Percentiles rank a stretch among this genome's conserved stretches.
phyloP scores from a whole-genome alignment of 2,113 vertebrate genomes.

The Corythoichthys intestinalis region DNA sequence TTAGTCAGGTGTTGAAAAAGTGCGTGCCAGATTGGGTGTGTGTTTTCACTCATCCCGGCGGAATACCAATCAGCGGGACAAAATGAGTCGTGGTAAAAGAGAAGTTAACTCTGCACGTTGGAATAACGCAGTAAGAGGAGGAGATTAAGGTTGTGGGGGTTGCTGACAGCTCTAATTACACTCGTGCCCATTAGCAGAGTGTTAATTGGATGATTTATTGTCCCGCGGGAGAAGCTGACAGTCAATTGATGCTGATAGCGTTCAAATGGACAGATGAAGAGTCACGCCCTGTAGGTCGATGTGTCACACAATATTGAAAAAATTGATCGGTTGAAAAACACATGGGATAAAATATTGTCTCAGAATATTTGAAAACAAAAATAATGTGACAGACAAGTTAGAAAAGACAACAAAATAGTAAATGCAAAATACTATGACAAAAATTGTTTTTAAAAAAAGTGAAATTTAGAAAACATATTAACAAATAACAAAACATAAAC shows the following conservation, averaged over 20 bases:
- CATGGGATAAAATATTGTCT: too few species aligned
- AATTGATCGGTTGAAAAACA: too few species aligned
- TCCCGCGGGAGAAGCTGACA: constrained; percentile 2
- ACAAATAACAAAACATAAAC: too few species aligned
- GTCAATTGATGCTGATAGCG: constrained; percentile 2
- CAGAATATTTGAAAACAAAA: too few species aligned
- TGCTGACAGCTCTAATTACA: constrained; percentile 5
- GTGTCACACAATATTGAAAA: background rate
- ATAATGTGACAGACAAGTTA: too few species aligned
- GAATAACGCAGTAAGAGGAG: background rate
- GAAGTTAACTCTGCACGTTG: background rate
- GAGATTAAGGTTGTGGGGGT: background rate
- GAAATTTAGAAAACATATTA: too few species aligned
- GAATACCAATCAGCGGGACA: background rate
- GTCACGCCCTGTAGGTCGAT: background rate
- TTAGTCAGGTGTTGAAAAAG: background rate
- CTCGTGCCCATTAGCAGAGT: background rate
- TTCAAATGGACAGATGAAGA: background rate
- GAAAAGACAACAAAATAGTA: too few species aligned
- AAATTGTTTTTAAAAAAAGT: too few species aligned
- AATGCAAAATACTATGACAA: too few species aligned
- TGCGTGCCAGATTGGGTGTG: background rate
- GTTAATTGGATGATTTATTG: constrained; percentile 14
- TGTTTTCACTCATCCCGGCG: background rate
- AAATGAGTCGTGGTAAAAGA: background rate